Evolutionary conservation across 2,113 vertebrate species (phyloP).

Genomic region (Hippopotamus amphibius): DNA sequence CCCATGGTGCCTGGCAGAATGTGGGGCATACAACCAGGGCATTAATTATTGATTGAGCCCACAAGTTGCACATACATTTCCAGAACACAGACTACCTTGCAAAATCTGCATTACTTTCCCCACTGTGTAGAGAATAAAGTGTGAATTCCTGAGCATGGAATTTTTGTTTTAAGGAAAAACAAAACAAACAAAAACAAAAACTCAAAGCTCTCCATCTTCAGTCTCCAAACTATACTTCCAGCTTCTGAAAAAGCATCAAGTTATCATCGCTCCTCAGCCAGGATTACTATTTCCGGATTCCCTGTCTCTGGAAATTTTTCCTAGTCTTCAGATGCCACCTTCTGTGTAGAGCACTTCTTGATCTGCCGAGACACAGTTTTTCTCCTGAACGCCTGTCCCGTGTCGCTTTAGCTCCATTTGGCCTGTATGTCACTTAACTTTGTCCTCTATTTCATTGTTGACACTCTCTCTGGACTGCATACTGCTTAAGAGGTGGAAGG

Average conservation of each 20-base stretch:
- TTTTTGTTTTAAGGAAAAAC: neutral
- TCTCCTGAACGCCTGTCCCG: neutral
- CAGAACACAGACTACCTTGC: neutral
- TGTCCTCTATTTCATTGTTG: neutral
- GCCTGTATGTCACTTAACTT: neutral
- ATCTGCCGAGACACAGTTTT: neutral
- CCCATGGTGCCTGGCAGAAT: neutral
- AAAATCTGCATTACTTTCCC: neutral
- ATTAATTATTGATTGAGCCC: neutral
- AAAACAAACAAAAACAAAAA: neutral
- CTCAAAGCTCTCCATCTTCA: neutral
- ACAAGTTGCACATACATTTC: neutral
- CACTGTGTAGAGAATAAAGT: neutral
- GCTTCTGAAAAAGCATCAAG: neutral
- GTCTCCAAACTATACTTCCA: neutral
- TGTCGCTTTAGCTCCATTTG: neutral
- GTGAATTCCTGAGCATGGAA: constrained; percentile 11
- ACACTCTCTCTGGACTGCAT: neutral
- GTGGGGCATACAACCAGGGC: neutral
- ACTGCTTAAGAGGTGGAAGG: neutral
- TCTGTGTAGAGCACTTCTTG: neutral
- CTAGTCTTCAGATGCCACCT: neutral
- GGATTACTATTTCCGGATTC: neutral
- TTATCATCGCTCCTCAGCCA: neutral
- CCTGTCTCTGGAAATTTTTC: neutral